Conservation (phyloP, 2,797 vertebrate genomes). For the Pipistrellus pygmaeus region DNA sequence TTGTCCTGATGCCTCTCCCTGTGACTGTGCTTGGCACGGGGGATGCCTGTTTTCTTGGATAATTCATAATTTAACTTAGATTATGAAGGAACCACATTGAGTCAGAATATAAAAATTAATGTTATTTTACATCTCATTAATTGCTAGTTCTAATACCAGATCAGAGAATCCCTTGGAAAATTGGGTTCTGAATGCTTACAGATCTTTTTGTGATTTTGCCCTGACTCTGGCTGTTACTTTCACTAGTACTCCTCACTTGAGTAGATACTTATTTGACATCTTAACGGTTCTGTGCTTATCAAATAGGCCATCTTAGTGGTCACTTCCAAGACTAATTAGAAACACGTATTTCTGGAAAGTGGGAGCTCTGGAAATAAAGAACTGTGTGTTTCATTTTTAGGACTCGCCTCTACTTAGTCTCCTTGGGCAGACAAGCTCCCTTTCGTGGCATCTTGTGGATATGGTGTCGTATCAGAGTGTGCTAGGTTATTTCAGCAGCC, state of each 20-base stretch:
- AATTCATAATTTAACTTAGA: background rate
- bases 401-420: constrained; percentile 94
- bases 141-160: background rate
- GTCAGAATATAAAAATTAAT: background rate
- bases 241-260: background rate
- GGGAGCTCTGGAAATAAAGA: constrained; percentile 14
- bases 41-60: background rate
- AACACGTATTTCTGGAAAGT: background rate
- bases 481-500: constrained; percentile 94
- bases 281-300: background rate
- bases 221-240: background rate
- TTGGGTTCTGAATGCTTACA: background rate
- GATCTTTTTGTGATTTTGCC: constrained; percentile 39
- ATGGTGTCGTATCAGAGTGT: constrained; percentile 94
- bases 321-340: background rate
- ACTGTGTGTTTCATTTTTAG: constrained; percentile 84
- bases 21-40: background rate
- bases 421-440: constrained; percentile 93
- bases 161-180: constrained; percentile 51
- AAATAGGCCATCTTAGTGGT: background rate
- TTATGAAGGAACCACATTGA: background rate
- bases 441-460: constrained; percentile 97
- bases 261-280: background rate
- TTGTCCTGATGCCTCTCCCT: background rate
- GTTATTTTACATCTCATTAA: constrained; percentile 33